Conservation (phyloP, 30 jellyfish, hydroid and myxozoan genomes). For the Calvadosia cruxmelitensis region DNA sequence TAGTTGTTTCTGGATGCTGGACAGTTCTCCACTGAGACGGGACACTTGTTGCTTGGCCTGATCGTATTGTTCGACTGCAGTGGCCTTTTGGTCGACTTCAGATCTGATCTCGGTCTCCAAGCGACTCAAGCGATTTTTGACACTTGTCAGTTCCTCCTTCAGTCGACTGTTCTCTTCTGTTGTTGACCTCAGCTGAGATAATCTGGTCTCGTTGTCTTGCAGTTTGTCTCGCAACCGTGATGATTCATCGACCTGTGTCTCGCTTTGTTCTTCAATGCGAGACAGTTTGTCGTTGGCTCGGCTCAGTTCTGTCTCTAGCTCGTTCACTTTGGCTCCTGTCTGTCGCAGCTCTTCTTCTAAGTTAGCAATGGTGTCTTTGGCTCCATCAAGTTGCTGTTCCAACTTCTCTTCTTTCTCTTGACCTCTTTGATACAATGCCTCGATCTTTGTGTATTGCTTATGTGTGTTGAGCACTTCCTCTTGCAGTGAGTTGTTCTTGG, state of each 20-base stretch:
- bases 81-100: conserved; percentile 28
- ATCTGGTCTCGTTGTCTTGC: conserved; percentile 52
- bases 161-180: conserved; percentile 63
- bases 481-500: conserved; percentile 61
- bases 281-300: conserved; percentile 44
- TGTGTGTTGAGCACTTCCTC: conserved; percentile 69
- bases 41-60: conserved; percentile 49
- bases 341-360: conserved; percentile 51
- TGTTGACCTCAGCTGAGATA: conserved; percentile 32
- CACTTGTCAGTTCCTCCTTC: conserved; percentile 50
- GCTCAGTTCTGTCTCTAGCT: conserved; percentile 41
- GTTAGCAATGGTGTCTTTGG: conserved; percentile 32
- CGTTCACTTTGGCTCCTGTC: conserved; percentile 31
- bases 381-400: conserved; percentile 75
- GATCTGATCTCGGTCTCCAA: conserved; percentile 63
- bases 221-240: conserved; percentile 44
- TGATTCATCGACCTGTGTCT: conserved; percentile 48
- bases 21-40: conserved; percentile 42
- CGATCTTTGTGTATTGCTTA: conserved; percentile 83
- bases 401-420: conserved; percentile 80
- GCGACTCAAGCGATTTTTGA: conserved; percentile 24
- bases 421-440: conserved; percentile 52
- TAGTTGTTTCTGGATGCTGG: conserved; percentile 49
- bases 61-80: conserved; percentile 64
- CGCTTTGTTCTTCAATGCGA: conserved; percentile 37